phyloP scores from a whole-genome alignment of 2,113 vertebrate species.

The Macquaria ambigua region DNA sequence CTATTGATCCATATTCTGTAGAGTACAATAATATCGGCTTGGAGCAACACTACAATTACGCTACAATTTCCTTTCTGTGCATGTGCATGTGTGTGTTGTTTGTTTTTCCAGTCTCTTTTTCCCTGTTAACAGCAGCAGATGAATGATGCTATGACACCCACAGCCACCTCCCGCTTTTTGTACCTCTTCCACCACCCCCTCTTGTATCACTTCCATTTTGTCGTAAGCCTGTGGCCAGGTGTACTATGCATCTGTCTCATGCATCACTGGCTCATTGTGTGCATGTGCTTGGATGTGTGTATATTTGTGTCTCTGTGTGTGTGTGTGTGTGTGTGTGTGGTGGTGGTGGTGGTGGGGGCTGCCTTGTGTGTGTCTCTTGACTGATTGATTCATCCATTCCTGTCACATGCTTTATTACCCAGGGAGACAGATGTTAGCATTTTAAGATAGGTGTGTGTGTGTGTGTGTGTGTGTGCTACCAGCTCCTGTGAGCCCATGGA shows the following conservation, averaged over 20 bases:
- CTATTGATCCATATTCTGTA: conserved; percentile 55
- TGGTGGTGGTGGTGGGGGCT: not conserved
- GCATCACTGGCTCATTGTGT: conserved; percentile 46
- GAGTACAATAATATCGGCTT: conserved; percentile 37
- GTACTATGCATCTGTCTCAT: conserved; percentile 48
- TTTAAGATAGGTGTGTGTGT: conserved; percentile 14
- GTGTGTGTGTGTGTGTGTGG: conserved; percentile 15
- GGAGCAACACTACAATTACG: conserved; percentile 20
- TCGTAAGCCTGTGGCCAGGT: conserved; percentile 48
- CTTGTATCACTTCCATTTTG: conserved; percentile 54
- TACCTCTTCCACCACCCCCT: conserved; percentile 10
- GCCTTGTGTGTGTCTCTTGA: conserved; percentile 29
- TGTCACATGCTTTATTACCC: conserved; percentile 69
- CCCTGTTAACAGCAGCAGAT: not conserved
- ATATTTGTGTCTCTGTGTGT: conserved; percentile 13
- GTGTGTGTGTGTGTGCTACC: not conserved
- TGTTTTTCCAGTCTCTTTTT: conserved; percentile 34
- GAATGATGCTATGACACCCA: conserved; percentile 6
- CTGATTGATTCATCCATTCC: conserved; percentile 73
- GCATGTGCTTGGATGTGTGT: not conserved
- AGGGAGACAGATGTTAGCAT: conserved; percentile 61
- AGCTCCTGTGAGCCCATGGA: conserved; percentile 6
- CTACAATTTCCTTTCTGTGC: conserved; percentile 27
- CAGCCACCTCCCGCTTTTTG: not conserved
- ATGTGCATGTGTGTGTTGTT: not conserved